A percentile compares a stretch with the other conserved stretches of the same genome.
Conservation (phyloP, 2,113 vertebrate species). For the Ursus arctos region DNA sequence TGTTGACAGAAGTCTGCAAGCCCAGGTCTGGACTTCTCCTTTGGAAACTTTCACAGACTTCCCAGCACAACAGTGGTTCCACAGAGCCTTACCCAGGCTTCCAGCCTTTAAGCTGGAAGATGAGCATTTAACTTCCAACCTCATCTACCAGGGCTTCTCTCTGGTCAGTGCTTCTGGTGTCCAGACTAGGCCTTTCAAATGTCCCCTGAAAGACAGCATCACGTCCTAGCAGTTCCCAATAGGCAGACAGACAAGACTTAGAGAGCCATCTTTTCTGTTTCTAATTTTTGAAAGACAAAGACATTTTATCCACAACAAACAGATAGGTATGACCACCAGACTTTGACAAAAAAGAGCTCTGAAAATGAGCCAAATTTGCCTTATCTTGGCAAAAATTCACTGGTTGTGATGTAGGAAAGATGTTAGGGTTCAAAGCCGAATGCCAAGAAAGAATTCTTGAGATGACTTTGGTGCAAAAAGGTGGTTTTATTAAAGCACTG, state of each 20-base stretch:
- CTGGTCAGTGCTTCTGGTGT: not conserved
- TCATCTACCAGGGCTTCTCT: not conserved
- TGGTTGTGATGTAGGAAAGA: too few relatives aligned
- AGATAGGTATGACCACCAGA: not conserved
- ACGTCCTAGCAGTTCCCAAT: not conserved
- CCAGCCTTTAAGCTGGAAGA: not conserved
- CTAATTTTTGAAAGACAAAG: conserved; percentile 23
- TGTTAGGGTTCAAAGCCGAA: too few relatives aligned
- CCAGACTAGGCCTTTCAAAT: not conserved
- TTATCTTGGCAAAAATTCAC: not conserved
- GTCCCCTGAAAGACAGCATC: not conserved
- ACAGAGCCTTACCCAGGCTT: not conserved
- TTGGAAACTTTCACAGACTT: not conserved
- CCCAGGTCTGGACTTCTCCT: not conserved
- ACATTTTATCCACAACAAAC: not conserved
- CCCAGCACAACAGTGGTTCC: not conserved
- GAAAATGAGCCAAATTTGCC: conserved; percentile 1
- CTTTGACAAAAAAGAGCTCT: not conserved
- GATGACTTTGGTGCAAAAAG: too few relatives aligned
- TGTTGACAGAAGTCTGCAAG: not conserved
- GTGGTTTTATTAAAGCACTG: too few relatives aligned
- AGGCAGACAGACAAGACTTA: not conserved
- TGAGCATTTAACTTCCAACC: not conserved
- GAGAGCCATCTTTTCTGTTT: conserved; percentile 3
- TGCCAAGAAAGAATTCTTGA: too few relatives aligned